phyloP scores from a whole-genome alignment of 2,113 vertebrate genomes.

The Choloepus hoffmanni region DNA sequence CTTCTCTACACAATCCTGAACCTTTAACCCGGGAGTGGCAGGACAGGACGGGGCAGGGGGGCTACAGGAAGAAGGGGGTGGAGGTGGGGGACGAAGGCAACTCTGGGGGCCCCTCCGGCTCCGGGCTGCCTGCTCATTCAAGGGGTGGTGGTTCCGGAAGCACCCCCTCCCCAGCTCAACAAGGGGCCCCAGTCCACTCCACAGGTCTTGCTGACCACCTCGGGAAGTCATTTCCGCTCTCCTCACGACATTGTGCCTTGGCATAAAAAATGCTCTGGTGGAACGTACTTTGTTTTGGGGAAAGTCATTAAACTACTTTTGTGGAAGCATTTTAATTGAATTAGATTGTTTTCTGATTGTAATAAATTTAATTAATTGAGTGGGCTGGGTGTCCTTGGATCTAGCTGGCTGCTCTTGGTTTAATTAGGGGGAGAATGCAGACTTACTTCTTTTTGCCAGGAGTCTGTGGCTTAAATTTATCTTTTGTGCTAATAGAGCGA shows the following conservation, averaged over 20 bases:
- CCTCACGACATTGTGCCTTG: slow-evolving; percentile 26
- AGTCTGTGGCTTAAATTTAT: slow-evolving; percentile 66
- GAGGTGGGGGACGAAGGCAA: neutral
- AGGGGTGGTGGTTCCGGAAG: neutral
- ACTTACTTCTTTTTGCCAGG: slow-evolving; percentile 56
- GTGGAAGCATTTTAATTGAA: slow-evolving; percentile 80
- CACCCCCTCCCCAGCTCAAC: neutral
- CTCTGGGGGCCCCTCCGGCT: fast-evolving
- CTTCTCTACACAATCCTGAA: neutral
- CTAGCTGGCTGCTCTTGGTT: slow-evolving; percentile 59
- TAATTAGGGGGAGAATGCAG: slow-evolving; percentile 65
- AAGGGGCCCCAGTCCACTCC: neutral
- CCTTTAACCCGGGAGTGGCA: neutral
- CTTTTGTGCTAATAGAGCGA: slow-evolving; percentile 72
- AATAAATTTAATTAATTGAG: slow-evolving; percentile 83
- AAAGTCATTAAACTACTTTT: slow-evolving; percentile 74
- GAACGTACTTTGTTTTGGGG: slow-evolving; percentile 64
- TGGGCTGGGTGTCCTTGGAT: slow-evolving; percentile 75
- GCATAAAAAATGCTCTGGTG: slow-evolving; percentile 25
- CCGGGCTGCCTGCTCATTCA: neutral
- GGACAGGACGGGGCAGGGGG: fast-evolving
- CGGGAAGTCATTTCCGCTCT: slow-evolving; percentile 23
- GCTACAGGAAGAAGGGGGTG: neutral
- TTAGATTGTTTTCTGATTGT: slow-evolving; percentile 74
- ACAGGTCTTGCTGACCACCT: slow-evolving; percentile 40